A percentile compares a stretch with the other conserved stretches of the same genome.
Evolutionary conservation across 2,797 vertebrate genomes (phyloP).

Genomic region (Pangasius sanitwongsei): DNA sequence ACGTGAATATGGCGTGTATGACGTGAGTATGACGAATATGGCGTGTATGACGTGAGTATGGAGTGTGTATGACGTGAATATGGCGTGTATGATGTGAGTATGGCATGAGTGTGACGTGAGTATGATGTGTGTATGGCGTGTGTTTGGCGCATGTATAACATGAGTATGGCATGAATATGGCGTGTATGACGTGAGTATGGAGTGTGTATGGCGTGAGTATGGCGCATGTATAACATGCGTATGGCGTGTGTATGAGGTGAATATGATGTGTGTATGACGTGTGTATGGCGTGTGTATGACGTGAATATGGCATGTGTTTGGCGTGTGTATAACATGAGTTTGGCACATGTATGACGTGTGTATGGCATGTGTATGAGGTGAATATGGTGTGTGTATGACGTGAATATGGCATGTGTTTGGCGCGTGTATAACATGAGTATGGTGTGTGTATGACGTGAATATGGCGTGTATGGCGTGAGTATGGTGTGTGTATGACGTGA

Average conservation of each 20-base stretch:
- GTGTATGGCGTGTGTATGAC: background rate
- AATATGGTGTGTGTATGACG: background rate
- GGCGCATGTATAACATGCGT: background rate
- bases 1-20: background rate
- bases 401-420: background rate
- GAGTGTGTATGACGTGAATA: background rate
- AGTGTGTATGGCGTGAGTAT: background rate
- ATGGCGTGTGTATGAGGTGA: background rate
- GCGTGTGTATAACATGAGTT: rapidly evolving
- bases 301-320: background rate
- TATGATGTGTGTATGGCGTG: too few species aligned
- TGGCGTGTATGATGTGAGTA: too few species aligned
- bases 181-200: too few species aligned
- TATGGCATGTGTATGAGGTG: background rate
- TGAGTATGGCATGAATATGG: background rate
- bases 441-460: background rate
- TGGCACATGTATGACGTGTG: background rate
- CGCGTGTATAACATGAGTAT: rapidly evolving
- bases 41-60: background rate
- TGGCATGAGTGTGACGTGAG: too few species aligned
- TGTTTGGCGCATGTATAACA: background rate
- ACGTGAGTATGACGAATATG: background rate
- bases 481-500: background rate
- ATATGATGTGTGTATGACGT: rapidly evolving
- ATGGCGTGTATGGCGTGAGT: background rate